A percentile compares a stretch with the other conserved stretches of the same genome.
phyloP scores from a whole-genome alignment of 2,113 vertebrate species.

The Solea solea region DNA sequence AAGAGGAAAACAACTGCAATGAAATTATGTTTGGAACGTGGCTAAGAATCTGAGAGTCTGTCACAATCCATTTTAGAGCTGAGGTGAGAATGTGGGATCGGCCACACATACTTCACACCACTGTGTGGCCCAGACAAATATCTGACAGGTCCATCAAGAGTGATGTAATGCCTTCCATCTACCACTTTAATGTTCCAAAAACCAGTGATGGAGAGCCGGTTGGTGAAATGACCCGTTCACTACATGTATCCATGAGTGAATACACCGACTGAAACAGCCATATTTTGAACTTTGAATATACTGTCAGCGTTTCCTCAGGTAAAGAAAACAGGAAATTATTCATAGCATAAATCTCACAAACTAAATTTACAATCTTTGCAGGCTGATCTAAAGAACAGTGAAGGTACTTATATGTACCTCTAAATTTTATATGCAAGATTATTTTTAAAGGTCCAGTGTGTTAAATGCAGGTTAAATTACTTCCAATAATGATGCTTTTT shows the following conservation, averaged over 20 bases:
- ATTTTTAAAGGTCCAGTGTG: too few species aligned
- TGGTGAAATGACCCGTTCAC: neutral
- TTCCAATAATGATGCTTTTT: too few species aligned
- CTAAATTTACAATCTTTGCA: neutral
- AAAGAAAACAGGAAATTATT: neutral
- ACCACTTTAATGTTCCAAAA: constrained; percentile 15
- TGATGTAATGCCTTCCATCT: constrained; percentile 31
- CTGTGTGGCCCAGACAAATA: constrained; percentile 36
- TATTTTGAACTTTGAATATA: neutral
- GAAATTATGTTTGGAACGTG: neutral
- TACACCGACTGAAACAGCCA: neutral
- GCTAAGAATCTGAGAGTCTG: constrained; percentile 12
- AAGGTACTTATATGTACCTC: neutral
- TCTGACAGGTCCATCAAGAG: constrained; percentile 21
- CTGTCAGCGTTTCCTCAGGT: neutral
- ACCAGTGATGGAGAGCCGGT: neutral
- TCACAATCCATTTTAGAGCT: neutral
- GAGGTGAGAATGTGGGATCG: constrained; percentile 12
- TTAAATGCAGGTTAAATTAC: too few species aligned
- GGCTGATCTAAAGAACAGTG: neutral
- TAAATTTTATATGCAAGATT: too few species aligned
- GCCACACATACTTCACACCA: constrained; percentile 8
- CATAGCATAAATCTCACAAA: neutral
- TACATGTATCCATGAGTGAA: neutral
- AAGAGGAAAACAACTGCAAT: constrained; percentile 4